Evolutionary conservation across 2,797 vertebrate species (phyloP), one percentile per base, ranked within the genome.

Genomic region (Sternarchorhynchus goeldii): DNA sequence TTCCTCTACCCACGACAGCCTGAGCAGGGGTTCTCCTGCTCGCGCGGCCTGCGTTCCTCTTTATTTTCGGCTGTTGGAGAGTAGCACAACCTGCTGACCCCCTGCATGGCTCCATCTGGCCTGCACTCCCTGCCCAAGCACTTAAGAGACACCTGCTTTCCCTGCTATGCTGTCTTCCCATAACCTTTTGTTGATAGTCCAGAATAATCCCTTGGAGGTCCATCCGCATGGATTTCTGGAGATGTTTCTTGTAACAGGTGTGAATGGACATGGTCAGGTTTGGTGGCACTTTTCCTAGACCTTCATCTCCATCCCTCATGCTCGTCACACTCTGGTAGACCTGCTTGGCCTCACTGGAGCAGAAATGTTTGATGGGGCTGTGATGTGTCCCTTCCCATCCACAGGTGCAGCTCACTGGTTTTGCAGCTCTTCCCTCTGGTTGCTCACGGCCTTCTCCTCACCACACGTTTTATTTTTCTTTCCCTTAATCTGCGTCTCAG

Each of bases 401-500:
- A 25, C 25, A 25, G 1, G 25, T 25, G 25, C 25, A 25, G 0
- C 25, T 67, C 68, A 32, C 66, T 63, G 45, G 53, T 80, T 73
- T 59, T 78, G 58, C 68, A 79, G 76, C 73, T 60, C 71, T 34
- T 60, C 80, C 79, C 71, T 41, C 76, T 75, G 45, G 36, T 65
- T 63, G 75, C 83, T 82, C 64, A 74, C 86, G 79, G 77, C 63
- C 6, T 80, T 91, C 85, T 87, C 81, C 86, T 88, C 82, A 87
- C 78, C 20, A 73, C 68, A 25, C 77, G 77, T 74, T 90, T 72
- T 88, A 83, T 90, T 88, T 45, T 84, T 78, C 70, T 80, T 87
- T 76, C 83, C 76, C 82, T 78, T 91, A 90, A 93, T 90, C 88
- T 75, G 3, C 56, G 83, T 85, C 85, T 90, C 89, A 89, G 89